Percentiles rank a stretch among this genome's conserved stretches.
Conservation (phyloP, 2,888 invertebrate species). For the Disparrhopalites patrizii region DNA sequence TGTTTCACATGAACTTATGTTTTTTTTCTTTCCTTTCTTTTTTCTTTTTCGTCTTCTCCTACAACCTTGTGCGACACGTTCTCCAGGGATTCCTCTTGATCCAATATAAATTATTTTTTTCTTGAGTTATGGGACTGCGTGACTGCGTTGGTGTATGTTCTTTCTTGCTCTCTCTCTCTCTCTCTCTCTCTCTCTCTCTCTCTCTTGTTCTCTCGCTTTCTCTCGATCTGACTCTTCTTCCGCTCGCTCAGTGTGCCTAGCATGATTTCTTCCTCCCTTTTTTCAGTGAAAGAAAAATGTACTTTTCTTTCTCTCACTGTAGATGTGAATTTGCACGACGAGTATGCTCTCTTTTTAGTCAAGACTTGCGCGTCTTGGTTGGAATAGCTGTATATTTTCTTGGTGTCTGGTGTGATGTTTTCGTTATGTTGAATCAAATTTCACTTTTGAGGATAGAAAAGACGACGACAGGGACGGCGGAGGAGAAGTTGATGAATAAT, state of each 20-base stretch:
- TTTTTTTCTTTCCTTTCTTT: too few relatives aligned
- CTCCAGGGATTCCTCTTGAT: conserved; percentile 23
- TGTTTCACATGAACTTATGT: conserved; percentile 16
- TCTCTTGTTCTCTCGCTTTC: background rate
- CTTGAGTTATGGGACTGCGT: conserved; percentile 8
- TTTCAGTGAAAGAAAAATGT: too few relatives aligned
- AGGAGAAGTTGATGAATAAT: too few relatives aligned
- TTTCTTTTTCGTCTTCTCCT: too few relatives aligned
- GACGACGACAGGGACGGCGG: too few relatives aligned
- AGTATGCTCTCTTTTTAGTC: too few relatives aligned
- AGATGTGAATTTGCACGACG: too few relatives aligned
- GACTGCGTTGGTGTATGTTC: conserved; percentile 1
- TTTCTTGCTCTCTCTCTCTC: background rate
- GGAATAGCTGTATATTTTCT: too few relatives aligned
- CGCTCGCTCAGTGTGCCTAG: background rate
- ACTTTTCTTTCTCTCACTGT: background rate
- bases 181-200: background rate
- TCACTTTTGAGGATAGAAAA: conserved; percentile 11
- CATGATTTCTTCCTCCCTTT: too few relatives aligned
- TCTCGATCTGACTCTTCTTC: background rate
- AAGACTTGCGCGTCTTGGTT: too few relatives aligned
- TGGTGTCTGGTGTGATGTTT: too few relatives aligned
- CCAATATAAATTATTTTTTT: conserved; percentile 16
- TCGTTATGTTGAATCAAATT: conserved; percentile 16
- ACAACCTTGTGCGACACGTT: conserved; percentile 7